phyloP scores from a whole-genome alignment of 2,888 invertebrate species.

The Altica lythri region DNA sequence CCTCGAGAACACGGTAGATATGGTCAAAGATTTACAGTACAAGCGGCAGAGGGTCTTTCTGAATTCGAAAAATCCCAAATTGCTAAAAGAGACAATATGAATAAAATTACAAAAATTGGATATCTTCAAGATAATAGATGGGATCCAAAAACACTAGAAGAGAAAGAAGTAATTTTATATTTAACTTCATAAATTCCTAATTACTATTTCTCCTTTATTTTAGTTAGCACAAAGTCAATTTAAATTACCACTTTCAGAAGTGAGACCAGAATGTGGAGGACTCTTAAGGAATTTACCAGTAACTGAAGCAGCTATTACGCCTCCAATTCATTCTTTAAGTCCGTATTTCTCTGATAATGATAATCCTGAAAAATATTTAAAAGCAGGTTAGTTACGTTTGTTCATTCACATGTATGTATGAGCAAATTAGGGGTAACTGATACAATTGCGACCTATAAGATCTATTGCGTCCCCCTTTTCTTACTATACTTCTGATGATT shows the following conservation, averaged over 20 bases:
- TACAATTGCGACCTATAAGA: too few species aligned
- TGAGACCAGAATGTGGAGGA: constrained; percentile 71
- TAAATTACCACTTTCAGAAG: constrained; percentile 69
- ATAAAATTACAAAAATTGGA: constrained; percentile 64
- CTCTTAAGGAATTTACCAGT: constrained; percentile 65
- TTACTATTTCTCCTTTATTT: too few species aligned
- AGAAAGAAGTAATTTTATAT: constrained; percentile 64
- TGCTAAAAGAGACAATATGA: constrained; percentile 63
- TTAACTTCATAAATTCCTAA: too few species aligned
- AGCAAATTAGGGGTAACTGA: too few species aligned
- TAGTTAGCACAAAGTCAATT: constrained; percentile 72
- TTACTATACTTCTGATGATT: too few species aligned
- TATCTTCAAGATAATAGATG: constrained; percentile 67
- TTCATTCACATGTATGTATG: too few species aligned
- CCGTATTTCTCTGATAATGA: constrained; percentile 71
- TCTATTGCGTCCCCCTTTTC: too few species aligned
- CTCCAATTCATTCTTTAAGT: constrained; percentile 63
- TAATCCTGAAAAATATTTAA: constrained; percentile 67
- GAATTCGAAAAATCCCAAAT: constrained; percentile 70
- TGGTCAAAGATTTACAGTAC: constrained; percentile 73
- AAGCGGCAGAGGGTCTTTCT: constrained; percentile 73
- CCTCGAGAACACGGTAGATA: constrained; percentile 69
- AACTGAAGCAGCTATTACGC: constrained; percentile 64
- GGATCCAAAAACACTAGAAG: constrained; percentile 65
- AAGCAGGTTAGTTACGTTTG: constrained; percentile 61